Evolutionary conservation across 2,888 invertebrate genomes (phyloP).

Genomic region (Machimus rusticus): DNA sequence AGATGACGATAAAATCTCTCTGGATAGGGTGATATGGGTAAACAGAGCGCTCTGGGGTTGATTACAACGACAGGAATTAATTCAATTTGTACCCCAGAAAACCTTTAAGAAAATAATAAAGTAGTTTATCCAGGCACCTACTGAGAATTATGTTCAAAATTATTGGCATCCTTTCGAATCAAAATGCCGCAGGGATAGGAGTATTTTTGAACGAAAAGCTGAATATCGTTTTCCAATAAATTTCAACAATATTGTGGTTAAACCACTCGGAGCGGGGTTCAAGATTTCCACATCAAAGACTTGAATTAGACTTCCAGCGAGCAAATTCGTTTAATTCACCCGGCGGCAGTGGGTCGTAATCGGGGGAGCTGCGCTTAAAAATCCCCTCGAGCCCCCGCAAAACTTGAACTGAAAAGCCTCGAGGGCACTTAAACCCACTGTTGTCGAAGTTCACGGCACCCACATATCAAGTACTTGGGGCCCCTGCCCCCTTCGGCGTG

Average conservation of each 20-base stretch:
- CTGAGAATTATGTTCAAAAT: neutral
- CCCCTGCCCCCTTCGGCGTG: neutral
- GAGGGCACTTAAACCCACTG: neutral
- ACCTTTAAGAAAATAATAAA: neutral
- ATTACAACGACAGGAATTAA: neutral
- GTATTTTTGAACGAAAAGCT: neutral
- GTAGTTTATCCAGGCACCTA: neutral
- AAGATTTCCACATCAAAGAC: conserved; percentile 1
- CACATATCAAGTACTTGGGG: neutral
- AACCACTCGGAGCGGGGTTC: neutral
- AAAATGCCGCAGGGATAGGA: neutral
- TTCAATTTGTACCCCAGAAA: neutral
- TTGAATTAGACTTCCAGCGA: neutral
- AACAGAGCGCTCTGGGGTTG: neutral
- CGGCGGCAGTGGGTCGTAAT: neutral
- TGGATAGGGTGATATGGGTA: neutral
- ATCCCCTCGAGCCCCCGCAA: neutral
- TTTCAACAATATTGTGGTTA: neutral
- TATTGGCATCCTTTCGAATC: neutral
- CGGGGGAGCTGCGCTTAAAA: neutral
- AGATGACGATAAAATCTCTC: neutral
- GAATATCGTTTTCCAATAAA: neutral
- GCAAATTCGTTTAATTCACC: neutral
- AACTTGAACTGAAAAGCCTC: neutral
- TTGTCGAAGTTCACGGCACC: conserved; percentile 1